phyloP scores from a whole-genome alignment of 2,797 vertebrate genomes.

The Rousettus madagascariensis region DNA sequence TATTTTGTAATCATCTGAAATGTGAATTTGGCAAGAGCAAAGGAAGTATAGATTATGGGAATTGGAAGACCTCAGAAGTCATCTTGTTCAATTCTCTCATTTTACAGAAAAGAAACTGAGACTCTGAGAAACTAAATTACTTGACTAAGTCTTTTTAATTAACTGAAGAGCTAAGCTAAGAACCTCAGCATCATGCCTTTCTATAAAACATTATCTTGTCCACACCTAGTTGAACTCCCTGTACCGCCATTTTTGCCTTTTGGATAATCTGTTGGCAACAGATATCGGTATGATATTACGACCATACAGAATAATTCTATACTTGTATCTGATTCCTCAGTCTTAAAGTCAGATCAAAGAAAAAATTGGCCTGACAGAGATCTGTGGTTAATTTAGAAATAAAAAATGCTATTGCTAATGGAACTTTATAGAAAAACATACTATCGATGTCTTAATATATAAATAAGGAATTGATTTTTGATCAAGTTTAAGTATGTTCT shows the following conservation, averaged over 20 bases:
- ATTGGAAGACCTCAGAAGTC: background rate
- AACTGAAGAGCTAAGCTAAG: background rate
- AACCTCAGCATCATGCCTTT: background rate
- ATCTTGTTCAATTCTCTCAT: background rate
- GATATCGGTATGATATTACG: background rate
- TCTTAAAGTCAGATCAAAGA: background rate
- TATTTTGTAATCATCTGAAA: background rate
- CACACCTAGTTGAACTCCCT: accelerated
- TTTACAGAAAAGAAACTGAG: background rate
- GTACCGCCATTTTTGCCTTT: background rate
- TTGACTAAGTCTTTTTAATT: background rate
- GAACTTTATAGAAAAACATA: slow-evolving; percentile 14
- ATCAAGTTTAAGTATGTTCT: background rate
- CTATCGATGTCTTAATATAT: background rate
- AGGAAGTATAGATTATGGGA: background rate
- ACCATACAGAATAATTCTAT: background rate
- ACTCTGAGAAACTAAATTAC: background rate
- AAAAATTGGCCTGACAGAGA: background rate
- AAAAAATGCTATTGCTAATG: background rate
- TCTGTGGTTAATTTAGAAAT: background rate
- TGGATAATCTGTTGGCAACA: background rate
- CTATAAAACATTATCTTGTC: background rate
- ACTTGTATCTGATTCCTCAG: background rate
- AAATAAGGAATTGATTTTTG: background rate
- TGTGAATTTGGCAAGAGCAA: background rate